phyloP scores from a whole-genome alignment of 2,888 invertebrate species.

The Chymomyza amoena region DNA sequence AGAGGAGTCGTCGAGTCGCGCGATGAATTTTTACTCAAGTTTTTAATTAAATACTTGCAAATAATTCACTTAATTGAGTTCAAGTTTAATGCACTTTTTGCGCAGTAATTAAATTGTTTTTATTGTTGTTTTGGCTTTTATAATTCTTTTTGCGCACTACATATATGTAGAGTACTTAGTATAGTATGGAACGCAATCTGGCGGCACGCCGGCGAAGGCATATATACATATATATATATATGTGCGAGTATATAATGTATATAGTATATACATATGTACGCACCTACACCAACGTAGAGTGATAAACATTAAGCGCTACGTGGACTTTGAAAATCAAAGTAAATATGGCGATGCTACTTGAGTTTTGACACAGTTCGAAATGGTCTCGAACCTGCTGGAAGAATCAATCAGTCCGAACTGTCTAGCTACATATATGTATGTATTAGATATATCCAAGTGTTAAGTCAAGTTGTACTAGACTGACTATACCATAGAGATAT shows the following conservation, averaged over 20 bases:
- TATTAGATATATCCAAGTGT: not conserved
- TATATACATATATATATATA: not conserved
- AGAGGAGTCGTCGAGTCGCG: constrained; percentile 6
- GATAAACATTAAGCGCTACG: not conserved
- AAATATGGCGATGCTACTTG: constrained; percentile 58
- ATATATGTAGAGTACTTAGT: not conserved
- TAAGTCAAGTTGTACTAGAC: not conserved
- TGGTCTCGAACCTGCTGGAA: constrained; percentile 37
- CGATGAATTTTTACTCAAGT: constrained; percentile 2
- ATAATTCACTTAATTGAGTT: constrained; percentile 44
- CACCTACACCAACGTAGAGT: not conserved
- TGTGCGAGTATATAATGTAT: not conserved
- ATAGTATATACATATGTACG: not conserved
- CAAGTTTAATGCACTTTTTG: constrained; percentile 63
- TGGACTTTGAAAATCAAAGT: constrained; percentile 28
- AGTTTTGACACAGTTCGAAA: constrained; percentile 60
- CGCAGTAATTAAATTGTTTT: constrained; percentile 43
- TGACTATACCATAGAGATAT: no score
- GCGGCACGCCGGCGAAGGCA: constrained; percentile 52
- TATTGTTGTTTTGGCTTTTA: constrained; percentile 26
- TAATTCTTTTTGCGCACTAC: constrained; percentile 9
- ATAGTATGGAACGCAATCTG: constrained; percentile 28
- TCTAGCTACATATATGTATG: not conserved
- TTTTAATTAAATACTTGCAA: constrained; percentile 15
- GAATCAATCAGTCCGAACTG: not conserved